A percentile compares a stretch with the other conserved stretches of the same genome.
These are phyloP conservation scores for Leiothrix lutea DNA, from an alignment of 2,113 vertebrate genomes.

Conservation along the genomic window DNA sequence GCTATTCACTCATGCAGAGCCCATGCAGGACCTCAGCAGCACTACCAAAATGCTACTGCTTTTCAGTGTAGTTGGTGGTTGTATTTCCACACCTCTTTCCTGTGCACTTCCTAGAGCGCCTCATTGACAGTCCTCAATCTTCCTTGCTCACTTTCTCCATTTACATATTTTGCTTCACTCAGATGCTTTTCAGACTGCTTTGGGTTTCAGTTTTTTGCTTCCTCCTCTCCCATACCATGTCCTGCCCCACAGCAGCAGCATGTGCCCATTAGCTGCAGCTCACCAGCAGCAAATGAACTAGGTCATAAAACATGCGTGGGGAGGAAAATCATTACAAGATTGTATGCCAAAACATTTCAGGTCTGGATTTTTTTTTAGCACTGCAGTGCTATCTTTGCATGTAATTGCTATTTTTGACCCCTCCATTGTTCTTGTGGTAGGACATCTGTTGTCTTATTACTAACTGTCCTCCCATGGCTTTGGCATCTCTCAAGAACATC, in stretches of 20 bases:
- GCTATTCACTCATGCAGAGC: not conserved
- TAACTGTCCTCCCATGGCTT: not conserved
- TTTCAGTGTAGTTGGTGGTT: not conserved
- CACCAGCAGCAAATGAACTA: not conserved
- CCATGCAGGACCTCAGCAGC: not conserved
- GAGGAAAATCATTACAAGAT: not conserved
- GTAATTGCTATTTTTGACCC: not conserved
- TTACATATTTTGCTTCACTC: not conserved
- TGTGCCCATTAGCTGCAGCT: not conserved
- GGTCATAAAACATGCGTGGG: not conserved
- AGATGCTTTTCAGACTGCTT: not conserved
- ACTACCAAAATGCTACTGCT: not conserved
- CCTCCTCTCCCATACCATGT: not conserved
- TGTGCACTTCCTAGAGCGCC: not conserved
- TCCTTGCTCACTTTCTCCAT: not conserved
- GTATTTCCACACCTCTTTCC: not conserved
- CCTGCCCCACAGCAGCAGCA: not conserved
- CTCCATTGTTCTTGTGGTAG: not conserved
- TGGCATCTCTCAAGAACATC: not conserved
- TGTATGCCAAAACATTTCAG: not conserved
- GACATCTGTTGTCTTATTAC: not conserved
- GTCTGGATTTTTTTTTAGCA: not conserved
- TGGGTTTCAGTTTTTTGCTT: not conserved
- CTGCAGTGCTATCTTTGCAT: not conserved
- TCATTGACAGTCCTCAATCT: not conserved